phyloP scores from a whole-genome alignment of 2,888 invertebrate species.

The Stenichneumon culpator region DNA sequence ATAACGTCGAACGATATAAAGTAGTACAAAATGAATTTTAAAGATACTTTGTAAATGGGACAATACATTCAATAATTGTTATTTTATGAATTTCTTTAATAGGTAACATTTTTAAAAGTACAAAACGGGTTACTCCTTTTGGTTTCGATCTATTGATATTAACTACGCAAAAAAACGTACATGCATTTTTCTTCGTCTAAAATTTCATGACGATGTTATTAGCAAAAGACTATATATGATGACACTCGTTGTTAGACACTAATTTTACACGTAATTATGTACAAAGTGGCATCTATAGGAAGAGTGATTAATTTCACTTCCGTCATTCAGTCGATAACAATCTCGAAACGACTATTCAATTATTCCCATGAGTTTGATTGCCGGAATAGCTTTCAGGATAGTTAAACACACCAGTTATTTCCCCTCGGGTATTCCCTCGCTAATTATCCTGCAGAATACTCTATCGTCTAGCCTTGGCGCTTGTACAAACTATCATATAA shows the following conservation, averaged over 20 bases:
- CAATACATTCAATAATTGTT: background rate
- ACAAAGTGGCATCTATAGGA: background rate
- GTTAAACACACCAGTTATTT: constrained; percentile 47
- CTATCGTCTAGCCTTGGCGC: constrained; percentile 38
- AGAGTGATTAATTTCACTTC: constrained; percentile 26
- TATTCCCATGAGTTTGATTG: constrained; percentile 57
- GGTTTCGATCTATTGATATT: background rate
- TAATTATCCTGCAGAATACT: constrained; percentile 57
- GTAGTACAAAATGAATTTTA: background rate
- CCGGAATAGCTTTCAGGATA: constrained; percentile 38
- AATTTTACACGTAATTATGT: background rate
- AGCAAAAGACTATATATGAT: background rate
- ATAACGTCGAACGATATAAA: background rate
- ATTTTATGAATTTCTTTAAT: background rate
- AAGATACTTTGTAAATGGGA: background rate
- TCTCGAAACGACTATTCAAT: constrained; percentile 42
- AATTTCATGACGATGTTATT: background rate
- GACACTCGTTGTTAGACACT: background rate
- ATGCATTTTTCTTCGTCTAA: background rate
- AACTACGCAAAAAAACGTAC: background rate
- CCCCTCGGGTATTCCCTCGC: constrained; percentile 29
- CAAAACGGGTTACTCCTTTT: background rate
- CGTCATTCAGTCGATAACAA: constrained; percentile 15
- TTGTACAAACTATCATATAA: constrained; percentile 43
- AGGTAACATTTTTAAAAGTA: background rate